Percentiles rank a stretch among this genome's conserved stretches.
Evolutionary conservation across 2,888 invertebrate genomes (phyloP).

Genomic region (Agriopis aurantiaria): DNA sequence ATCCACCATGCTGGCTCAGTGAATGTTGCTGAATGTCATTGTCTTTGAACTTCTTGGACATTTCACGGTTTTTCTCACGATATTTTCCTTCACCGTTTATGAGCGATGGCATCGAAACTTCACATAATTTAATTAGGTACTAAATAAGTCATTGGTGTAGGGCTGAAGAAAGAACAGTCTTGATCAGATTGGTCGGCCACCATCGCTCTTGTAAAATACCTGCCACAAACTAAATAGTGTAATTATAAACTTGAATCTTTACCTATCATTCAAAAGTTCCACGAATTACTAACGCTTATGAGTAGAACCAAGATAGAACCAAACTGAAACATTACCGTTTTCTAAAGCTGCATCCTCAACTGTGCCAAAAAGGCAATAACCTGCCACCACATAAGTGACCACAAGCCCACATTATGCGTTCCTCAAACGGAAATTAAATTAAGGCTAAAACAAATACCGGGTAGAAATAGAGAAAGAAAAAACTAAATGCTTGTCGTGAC

Average conservation of each 20-base stretch:
- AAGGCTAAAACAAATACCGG: slow-evolving; percentile 36
- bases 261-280: not conserved
- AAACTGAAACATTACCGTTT: slow-evolving; percentile 4
- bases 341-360: slow-evolving; percentile 8
- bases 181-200: too few relatives aligned
- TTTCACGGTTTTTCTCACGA: too few relatives aligned
- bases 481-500: not conserved
- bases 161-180: too few relatives aligned
- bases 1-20: too few relatives aligned
- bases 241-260: not conserved
- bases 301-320: slow-evolving; percentile 10
- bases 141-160: too few relatives aligned
- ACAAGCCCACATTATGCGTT: slow-evolving; percentile 58
- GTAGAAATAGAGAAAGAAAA: slow-evolving; percentile 35
- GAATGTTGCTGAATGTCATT: too few relatives aligned
- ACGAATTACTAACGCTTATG: slow-evolving; percentile 2
- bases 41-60: too few relatives aligned
- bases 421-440: slow-evolving; percentile 63
- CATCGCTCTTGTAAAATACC: too few relatives aligned
- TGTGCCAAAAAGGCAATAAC: slow-evolving; percentile 20
- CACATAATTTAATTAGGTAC: too few relatives aligned
- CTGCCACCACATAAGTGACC: slow-evolving; percentile 38
- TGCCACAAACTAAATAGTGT: not conserved
- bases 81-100: too few relatives aligned
- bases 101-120: too few relatives aligned